phyloP scores from a whole-genome alignment of 2,113 vertebrate genomes.

The Mustela lutreola region DNA sequence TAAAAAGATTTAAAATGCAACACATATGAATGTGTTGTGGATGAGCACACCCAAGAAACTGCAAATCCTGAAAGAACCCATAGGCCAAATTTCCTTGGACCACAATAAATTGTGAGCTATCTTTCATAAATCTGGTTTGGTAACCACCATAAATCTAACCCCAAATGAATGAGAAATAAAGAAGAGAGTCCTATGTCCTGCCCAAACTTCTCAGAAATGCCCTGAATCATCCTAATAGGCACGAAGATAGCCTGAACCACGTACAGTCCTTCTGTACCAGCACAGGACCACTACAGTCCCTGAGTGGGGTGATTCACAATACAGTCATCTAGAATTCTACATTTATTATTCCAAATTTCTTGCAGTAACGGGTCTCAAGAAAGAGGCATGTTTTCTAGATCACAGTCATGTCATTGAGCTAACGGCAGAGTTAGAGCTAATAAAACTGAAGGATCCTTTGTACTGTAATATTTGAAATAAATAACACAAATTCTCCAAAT shows the following conservation, averaged over 20 bases:
- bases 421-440: neutral
- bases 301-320: neutral
- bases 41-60: neutral
- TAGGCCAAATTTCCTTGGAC: neutral
- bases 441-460: neutral
- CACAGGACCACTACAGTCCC: neutral
- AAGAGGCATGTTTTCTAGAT: neutral
- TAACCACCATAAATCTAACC: neutral
- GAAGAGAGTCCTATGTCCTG: neutral
- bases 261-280: neutral
- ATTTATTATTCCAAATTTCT: neutral
- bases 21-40: neutral
- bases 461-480: neutral
- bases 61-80: neutral
- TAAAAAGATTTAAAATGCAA: neutral
- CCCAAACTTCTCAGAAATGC: constrained; percentile 3
- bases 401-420: neutral
- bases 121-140: neutral
- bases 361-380: neutral
- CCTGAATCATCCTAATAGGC: neutral
- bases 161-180: neutral
- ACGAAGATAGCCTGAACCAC: neutral
- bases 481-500: neutral
- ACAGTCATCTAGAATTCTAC: neutral
- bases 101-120: neutral